These are phyloP conservation scores for Tetranychus piercei DNA, from an alignment of 2,888 invertebrate genomes.

Conservation along the genomic window DNA sequence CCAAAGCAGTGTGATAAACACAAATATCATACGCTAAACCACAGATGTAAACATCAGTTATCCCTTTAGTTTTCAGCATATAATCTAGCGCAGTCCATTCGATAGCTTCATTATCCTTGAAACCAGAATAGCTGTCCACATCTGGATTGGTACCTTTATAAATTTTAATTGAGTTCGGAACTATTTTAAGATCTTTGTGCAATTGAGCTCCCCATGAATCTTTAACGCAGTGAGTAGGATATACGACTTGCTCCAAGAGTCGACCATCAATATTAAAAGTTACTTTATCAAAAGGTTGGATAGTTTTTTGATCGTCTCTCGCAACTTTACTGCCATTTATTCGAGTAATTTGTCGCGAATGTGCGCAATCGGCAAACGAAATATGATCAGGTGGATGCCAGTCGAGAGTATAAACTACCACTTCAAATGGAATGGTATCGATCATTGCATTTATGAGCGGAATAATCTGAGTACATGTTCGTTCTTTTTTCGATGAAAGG, in stretches of 20 bases:
- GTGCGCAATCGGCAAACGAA: constrained; percentile 83
- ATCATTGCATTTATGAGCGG: constrained; percentile 72
- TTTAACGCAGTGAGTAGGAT: constrained; percentile 80
- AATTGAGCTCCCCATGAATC: constrained; percentile 85
- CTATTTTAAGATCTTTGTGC: constrained; percentile 50
- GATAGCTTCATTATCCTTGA: constrained; percentile 89
- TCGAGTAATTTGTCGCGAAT: constrained; percentile 45
- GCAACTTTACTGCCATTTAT: constrained; percentile 42
- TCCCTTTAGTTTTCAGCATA: constrained; percentile 55
- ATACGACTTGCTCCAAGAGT: background rate
- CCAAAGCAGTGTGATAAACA: constrained; percentile 41
- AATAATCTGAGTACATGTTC: constrained; percentile 57
- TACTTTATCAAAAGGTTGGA: constrained; percentile 60
- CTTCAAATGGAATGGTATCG: constrained; percentile 51
- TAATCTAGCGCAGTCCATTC: constrained; percentile 65
- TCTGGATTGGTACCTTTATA: constrained; percentile 84
- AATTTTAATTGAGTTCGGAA: constrained; percentile 43
- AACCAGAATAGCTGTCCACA: constrained; percentile 91
- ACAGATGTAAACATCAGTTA: constrained; percentile 81
- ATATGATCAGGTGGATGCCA: constrained; percentile 95
- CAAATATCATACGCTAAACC: constrained; percentile 89
- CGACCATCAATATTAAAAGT: constrained; percentile 45
- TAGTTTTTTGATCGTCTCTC: constrained; percentile 46
- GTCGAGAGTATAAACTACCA: constrained; percentile 78
- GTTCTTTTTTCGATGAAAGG: constrained; percentile 71